phyloP scores from a whole-genome alignment of 2,797 vertebrate genomes.

The Crenuchus spilurus region DNA sequence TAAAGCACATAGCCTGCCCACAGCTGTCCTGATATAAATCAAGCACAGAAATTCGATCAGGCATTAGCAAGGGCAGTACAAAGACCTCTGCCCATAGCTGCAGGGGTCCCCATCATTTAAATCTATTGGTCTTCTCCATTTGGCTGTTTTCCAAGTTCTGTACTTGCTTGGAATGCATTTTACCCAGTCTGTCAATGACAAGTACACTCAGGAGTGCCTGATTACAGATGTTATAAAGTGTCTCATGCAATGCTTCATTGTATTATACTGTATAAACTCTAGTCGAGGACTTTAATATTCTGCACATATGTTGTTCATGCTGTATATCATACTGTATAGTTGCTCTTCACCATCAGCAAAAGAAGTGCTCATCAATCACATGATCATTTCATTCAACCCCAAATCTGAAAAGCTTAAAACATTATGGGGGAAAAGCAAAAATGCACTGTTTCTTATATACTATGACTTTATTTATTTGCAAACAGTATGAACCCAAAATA shows the following conservation, averaged over 20 bases:
- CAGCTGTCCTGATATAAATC: slow-evolving; percentile 78
- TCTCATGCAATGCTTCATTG: not conserved
- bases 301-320: too few relatives aligned
- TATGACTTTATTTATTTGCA: too few relatives aligned
- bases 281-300: too few relatives aligned
- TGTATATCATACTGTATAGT: too few relatives aligned
- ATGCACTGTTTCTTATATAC: too few relatives aligned
- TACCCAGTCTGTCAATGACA: not conserved
- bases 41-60: slow-evolving; percentile 63
- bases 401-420: too few relatives aligned
- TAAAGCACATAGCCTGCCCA: slow-evolving; percentile 56
- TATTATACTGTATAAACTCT: too few relatives aligned
- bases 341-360: too few relatives aligned
- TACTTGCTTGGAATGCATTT: not conserved
- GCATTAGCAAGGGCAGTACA: slow-evolving; percentile 52
- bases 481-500: too few relatives aligned
- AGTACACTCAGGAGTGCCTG: not conserved
- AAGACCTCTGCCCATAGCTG: slow-evolving; percentile 42
- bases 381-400: too few relatives aligned
- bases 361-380: too few relatives aligned
- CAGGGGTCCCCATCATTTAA: slow-evolving; percentile 7
- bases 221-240: not conserved
- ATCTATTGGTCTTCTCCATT: not conserved
- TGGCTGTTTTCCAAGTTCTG: not conserved
- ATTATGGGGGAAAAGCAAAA: too few relatives aligned